phyloP scores from a whole-genome alignment of 2,797 vertebrate species.

The Micromesistius poutassou region DNA sequence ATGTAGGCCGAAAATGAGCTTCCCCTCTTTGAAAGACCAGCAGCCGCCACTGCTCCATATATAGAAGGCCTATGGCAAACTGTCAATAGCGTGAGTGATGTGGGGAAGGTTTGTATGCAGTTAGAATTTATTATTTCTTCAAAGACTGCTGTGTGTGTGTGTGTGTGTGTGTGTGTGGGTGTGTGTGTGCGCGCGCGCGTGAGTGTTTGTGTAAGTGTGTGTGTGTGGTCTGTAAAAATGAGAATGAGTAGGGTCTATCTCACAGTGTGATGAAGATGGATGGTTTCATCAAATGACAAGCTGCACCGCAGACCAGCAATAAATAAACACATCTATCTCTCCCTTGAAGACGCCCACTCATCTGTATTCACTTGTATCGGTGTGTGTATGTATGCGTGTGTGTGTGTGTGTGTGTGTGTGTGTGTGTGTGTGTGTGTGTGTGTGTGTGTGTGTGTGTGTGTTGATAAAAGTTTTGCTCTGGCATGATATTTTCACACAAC shows the following conservation, averaged over 20 bases:
- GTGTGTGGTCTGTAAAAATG: neutral
- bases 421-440: slow-evolving; percentile 2
- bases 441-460: neutral
- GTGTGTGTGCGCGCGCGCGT: neutral
- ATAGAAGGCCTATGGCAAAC: neutral
- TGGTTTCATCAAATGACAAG: slow-evolving; percentile 23
- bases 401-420: neutral
- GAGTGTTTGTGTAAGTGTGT: neutral
- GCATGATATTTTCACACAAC: neutral
- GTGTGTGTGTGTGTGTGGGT: slow-evolving; percentile 1
- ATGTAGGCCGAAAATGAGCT: too few species aligned
- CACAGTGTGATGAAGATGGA: slow-evolving; percentile 35
- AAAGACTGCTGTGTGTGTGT: neutral
- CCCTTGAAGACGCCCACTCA: neutral
- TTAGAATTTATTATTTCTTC: neutral
- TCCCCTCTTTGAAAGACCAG: too few species aligned
- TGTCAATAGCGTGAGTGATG: neutral
- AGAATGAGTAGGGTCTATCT: slow-evolving; percentile 2
- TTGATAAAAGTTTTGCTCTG: neutral
- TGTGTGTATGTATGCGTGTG: neutral
- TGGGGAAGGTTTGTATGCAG: neutral
- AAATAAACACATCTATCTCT: slow-evolving; percentile 26
- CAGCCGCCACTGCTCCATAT: too few species aligned
- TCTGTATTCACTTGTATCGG: neutral
- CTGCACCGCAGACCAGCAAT: slow-evolving; percentile 2